A percentile compares a stretch with the other conserved stretches of the same genome.
Evolutionary conservation across 1,140 invertebrate species (phyloP).

Genomic region (Adoxophyes honmai): DNA sequence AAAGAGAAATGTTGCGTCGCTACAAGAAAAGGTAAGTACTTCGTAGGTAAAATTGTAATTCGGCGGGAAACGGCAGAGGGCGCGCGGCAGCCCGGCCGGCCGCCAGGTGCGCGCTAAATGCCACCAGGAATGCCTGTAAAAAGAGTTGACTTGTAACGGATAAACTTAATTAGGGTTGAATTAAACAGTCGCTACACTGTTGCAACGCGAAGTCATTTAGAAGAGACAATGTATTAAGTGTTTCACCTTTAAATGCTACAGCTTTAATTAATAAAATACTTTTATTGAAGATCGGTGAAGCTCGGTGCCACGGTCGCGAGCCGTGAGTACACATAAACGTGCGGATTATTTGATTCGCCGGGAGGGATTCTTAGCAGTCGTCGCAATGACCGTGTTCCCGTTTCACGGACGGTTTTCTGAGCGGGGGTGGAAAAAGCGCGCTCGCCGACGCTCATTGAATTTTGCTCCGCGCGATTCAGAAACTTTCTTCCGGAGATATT

Average conservation of each 20-base stretch:
- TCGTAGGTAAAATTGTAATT: no score
- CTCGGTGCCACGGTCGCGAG: no score
- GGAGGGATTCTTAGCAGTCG: no score
- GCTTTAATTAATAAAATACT: no score
- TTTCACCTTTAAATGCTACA: conserved; percentile 5
- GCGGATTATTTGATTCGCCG: no score
- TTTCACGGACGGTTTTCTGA: not conserved
- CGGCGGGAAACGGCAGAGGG: not conserved
- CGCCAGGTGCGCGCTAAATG: conserved; percentile 12
- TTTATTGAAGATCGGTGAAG: no score
- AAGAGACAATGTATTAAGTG: conserved; percentile 8
- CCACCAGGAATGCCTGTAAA: conserved; percentile 13
- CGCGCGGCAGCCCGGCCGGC: not conserved
- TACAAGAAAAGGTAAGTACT: no score
- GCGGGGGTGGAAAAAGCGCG: not conserved
- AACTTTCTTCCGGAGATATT: no score
- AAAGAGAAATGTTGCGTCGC: no score
- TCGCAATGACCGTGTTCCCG: not conserved
- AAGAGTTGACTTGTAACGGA: conserved; percentile 13
- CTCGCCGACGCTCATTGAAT: not conserved
- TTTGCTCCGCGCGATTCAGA: no score
- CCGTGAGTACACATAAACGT: no score
- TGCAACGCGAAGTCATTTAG: conserved; percentile 5
- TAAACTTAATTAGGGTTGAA: conserved; percentile 15
- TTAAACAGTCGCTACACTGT: conserved; percentile 5